A percentile compares a stretch with the other conserved stretches of the same genome.
Conservation (phyloP, 1,140 invertebrate species). For the Papilio polyxenes region DNA sequence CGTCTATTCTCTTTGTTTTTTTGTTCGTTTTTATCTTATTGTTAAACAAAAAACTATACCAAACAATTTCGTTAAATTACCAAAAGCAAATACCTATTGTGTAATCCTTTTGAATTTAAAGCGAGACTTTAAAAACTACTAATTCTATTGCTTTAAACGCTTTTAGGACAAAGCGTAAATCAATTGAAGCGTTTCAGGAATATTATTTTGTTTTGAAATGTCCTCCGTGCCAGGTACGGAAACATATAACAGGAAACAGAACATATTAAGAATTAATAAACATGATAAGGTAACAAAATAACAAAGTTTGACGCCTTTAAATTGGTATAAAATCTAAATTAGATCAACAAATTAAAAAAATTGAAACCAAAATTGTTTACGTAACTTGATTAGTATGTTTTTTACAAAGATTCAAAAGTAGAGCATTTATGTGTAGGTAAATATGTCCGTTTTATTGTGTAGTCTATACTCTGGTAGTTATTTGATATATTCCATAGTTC, state of each 20-base stretch:
- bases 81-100: not conserved
- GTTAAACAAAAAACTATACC: not conserved
- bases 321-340: too few relatives aligned
- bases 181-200: conserved; percentile 6
- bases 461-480: too few relatives aligned
- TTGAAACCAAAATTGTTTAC: too few relatives aligned
- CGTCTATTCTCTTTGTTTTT: not conserved
- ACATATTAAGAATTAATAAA: not conserved
- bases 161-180: not conserved
- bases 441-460: too few relatives aligned
- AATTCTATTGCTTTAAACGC: not conserved
- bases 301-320: too few relatives aligned
- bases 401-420: too few relatives aligned
- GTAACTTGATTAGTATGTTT: too few relatives aligned
- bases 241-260: not conserved
- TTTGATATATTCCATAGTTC: too few relatives aligned
- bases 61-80: not conserved
- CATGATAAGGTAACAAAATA: not conserved
- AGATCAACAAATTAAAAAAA: too few relatives aligned
- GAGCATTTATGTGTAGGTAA: too few relatives aligned
- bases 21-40: not conserved
- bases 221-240: not conserved
- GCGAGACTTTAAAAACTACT: not conserved
- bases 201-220: not conserved
- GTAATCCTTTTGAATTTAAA: conserved; percentile 1